Evolutionary conservation across 2,888 invertebrate species (phyloP).

Genomic region (Pseudeuparius sepicola): DNA sequence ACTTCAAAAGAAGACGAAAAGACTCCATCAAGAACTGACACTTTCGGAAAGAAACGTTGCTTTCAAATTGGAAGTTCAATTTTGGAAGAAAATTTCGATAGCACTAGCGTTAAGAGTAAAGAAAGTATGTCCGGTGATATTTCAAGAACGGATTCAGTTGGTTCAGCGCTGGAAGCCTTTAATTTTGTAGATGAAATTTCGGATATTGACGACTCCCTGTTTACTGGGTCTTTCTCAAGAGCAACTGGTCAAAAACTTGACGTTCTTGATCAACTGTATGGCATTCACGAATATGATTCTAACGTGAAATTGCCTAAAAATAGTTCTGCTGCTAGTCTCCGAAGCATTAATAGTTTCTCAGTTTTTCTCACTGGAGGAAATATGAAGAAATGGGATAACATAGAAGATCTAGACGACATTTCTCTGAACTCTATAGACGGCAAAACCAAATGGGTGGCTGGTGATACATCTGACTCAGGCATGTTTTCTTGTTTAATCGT

Average conservation of each 20-base stretch:
- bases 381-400: conserved; percentile 35
- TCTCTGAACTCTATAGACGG: conserved; percentile 26
- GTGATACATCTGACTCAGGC: conserved; percentile 37
- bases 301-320: conserved; percentile 20
- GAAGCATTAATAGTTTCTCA: conserved; percentile 30
- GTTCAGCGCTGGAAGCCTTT: conserved; percentile 23
- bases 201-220: conserved; percentile 27
- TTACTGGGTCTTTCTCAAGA: conserved; percentile 22
- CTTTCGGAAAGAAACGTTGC: conserved; percentile 27
- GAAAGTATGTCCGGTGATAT: conserved; percentile 18
- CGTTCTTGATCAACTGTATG: conserved; percentile 26
- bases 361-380: conserved; percentile 27
- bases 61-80: conserved; percentile 30
- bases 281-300: conserved; percentile 22
- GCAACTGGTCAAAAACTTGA: conserved; percentile 18
- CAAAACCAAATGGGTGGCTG: conserved; percentile 32
- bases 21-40: conserved; percentile 25
- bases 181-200: conserved; percentile 26
- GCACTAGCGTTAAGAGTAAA: conserved; percentile 16
- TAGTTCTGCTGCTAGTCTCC: conserved; percentile 28
- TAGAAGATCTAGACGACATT: conserved; percentile 32
- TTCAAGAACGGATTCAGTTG: conserved; percentile 22
- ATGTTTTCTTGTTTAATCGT: conserved; percentile 31
- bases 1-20: conserved; percentile 19
- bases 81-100: conserved; percentile 20